These are phyloP conservation scores for Acanthis flammea DNA, from an alignment of 2,797 vertebrate species.

Conservation along the genomic window DNA sequence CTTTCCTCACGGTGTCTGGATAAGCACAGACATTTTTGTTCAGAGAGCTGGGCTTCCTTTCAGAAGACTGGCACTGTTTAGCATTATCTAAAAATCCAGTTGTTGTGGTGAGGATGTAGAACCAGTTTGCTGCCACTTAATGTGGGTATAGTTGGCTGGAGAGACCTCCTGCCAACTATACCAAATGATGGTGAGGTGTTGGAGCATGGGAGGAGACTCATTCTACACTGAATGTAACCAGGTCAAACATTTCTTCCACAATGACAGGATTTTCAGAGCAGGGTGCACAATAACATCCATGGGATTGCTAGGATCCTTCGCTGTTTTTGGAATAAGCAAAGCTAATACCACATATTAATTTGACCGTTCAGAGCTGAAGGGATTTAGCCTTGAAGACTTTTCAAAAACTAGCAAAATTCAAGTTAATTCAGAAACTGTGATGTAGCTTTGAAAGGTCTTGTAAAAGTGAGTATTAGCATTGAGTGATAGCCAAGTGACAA, in stretches of 20 bases:
- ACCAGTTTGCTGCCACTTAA: not conserved
- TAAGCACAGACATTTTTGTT: not conserved
- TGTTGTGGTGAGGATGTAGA: not conserved
- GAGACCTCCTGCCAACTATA: not conserved
- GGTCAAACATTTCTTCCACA: not conserved
- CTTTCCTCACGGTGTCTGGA: not conserved
- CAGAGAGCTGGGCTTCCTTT: not conserved
- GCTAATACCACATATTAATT: not conserved
- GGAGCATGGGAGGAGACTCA: not conserved
- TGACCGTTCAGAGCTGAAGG: not conserved
- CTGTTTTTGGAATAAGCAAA: not conserved
- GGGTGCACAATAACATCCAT: not conserved
- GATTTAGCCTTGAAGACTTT: not conserved
- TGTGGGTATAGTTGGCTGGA: not conserved
- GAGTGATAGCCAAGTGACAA: not conserved
- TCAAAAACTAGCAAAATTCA: not conserved
- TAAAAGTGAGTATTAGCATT: not conserved
- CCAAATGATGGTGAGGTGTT: not conserved
- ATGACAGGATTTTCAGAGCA: not conserved
- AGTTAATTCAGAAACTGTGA: not conserved
- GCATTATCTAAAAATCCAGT: not conserved
- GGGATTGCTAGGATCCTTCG: not conserved
- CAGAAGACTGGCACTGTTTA: not conserved
- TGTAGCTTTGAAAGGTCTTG: not conserved
- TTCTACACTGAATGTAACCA: not conserved